Evolutionary conservation across 2,113 vertebrate species (phyloP), one percentile per base, ranked within the genome.

Genomic region (Triplophysa rosa): DNA sequence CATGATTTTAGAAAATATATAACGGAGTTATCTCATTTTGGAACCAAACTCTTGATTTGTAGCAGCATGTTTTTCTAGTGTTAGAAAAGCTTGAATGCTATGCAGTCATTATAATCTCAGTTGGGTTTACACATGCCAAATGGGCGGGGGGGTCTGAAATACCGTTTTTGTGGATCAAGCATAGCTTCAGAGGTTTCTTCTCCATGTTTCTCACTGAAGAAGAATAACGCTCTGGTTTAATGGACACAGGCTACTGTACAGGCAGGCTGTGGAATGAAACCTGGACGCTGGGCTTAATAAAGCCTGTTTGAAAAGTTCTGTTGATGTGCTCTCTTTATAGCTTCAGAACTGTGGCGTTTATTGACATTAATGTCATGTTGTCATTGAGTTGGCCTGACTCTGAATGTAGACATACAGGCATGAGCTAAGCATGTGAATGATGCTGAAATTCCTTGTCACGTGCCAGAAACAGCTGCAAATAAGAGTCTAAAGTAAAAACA

Each of bases 231-330:
- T 16, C 17, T 67, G 61, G 3, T 49, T 73, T n/a, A 17, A 70
- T 45, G 16, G 26, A 73, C 8, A 42, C 1, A 4, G 9, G 11
- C 26, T 67, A 54, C 52, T 19, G 68, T 82, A 79, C 26, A 82
- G 21, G 9, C 69, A 80, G 62, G 47, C 42, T 67, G 63, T 42
- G 56, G 45, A 79, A 68, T 82, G 69, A 67, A 49, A 5, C 42
- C n/a, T 6, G 24, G n/a, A 26, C 24, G 37, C 6, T 23, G 13
- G 33, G 59, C 19, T 40, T 8, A n/a, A 6, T 29, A 70, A 8
- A 26, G 45, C 4, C 40, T 47, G 8, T 49, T 37, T 68, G 26
- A 23, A 68, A 33, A 33, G 24, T 21, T 58, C 5, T 67, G 16
- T 61, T 69, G 14, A 52, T 16, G 59, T n/a, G 21, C 16, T 9